Evolutionary conservation across 2,888 invertebrate genomes (phyloP).

Genomic region (Linnaemya vulpina): DNA sequence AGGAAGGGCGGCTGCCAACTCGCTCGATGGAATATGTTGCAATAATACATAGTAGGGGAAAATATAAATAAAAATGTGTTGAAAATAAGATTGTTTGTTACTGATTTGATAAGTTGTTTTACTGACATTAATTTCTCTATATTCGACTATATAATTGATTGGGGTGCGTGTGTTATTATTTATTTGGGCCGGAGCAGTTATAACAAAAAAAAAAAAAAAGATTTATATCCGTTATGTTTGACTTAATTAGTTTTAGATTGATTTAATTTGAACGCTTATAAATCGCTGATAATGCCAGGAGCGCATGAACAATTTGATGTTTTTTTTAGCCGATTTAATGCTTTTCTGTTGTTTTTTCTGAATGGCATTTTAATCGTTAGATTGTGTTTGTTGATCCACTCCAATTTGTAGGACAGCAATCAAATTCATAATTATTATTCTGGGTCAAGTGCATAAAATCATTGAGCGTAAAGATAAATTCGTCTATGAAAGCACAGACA

Average conservation of each 20-base stretch:
- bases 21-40: conserved; percentile 43
- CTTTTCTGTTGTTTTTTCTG: conserved; percentile 1
- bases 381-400: not conserved
- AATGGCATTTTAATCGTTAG: not conserved
- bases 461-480: not conserved
- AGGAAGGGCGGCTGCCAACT: not conserved
- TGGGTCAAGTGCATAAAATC: not conserved
- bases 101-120: conserved; percentile 45
- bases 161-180: conserved; percentile 1
- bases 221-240: not conserved
- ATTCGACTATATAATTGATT: not conserved
- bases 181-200: conserved; percentile 35
- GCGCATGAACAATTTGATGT: conserved; percentile 9
- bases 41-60: conserved; percentile 30
- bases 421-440: not conserved
- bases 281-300: not conserved
- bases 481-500: too few species aligned
- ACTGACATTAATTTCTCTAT: not conserved
- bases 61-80: not conserved
- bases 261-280: conserved; percentile 7
- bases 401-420: not conserved
- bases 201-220: not conserved
- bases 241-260: conserved; percentile 31
- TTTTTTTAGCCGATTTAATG: conserved; percentile 5
- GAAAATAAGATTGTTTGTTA: conserved; percentile 40